Evolutionary conservation across 2,888 invertebrate genomes (phyloP).

Genomic region (Sycophila texana): DNA sequence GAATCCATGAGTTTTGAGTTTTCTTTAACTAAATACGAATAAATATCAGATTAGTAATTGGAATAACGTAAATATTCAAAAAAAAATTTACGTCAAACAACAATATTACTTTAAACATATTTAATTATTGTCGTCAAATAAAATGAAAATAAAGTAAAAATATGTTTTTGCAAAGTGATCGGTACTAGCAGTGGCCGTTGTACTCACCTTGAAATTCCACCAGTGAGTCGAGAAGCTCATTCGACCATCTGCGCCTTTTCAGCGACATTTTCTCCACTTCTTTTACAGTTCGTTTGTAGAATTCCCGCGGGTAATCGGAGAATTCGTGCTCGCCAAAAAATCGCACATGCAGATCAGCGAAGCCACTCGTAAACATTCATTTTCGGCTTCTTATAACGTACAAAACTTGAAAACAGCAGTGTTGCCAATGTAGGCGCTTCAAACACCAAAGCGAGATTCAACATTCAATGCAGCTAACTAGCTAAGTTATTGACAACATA

Average conservation of each 20-base stretch:
- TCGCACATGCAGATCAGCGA: background rate
- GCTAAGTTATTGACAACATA: too few relatives aligned
- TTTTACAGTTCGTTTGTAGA: background rate
- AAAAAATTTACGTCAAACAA: too few relatives aligned
- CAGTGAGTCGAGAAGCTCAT: constrained; percentile 42
- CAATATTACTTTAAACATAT: too few relatives aligned
- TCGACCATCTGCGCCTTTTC: constrained; percentile 46
- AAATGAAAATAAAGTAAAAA: too few relatives aligned
- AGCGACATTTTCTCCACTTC: constrained; percentile 31
- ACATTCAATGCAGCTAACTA: too few relatives aligned
- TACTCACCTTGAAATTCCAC: constrained; percentile 49
- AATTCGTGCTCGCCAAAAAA: background rate
- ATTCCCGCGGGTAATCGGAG: background rate
- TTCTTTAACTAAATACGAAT: too few relatives aligned
- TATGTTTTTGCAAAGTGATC: background rate
- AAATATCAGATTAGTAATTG: too few relatives aligned
- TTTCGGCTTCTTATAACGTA: constrained; percentile 40
- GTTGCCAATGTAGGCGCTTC: constrained; percentile 1
- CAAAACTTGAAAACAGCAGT: constrained; percentile 51
- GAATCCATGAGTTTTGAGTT: too few relatives aligned
- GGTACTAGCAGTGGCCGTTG: too few relatives aligned
- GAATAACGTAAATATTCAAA: too few relatives aligned
- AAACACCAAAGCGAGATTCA: too few relatives aligned
- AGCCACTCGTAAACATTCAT: constrained; percentile 32
- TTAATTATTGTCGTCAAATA: too few relatives aligned